Percentiles rank a stretch among this genome's conserved stretches.
Evolutionary conservation across 2,113 vertebrate species (phyloP).

Genomic region (Gobio gobio): DNA sequence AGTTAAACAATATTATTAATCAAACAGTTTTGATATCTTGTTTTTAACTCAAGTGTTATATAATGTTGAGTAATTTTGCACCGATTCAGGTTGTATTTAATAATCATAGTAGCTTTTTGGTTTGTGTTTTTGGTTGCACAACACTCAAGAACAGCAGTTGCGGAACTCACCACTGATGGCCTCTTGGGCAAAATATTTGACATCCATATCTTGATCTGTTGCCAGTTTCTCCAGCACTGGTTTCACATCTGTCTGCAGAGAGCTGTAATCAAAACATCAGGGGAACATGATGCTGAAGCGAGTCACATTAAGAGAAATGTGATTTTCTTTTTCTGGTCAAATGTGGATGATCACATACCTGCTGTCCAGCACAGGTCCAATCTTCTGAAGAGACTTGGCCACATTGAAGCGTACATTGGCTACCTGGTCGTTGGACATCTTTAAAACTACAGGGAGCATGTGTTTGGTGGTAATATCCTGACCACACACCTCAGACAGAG

Average conservation of each 20-base stretch:
- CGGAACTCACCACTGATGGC: conserved; percentile 84
- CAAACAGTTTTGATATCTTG: background rate
- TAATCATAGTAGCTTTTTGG: background rate
- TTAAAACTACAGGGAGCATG: conserved; percentile 89
- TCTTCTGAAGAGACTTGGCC: conserved; percentile 90
- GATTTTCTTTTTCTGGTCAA: background rate
- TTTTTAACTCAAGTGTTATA: background rate
- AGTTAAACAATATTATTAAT: background rate
- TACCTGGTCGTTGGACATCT: conserved; percentile 92
- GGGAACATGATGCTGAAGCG: background rate
- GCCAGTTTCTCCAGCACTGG: conserved; percentile 86
- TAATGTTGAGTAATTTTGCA: background rate
- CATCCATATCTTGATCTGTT: conserved; percentile 88
- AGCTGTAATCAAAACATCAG: conserved; percentile 66
- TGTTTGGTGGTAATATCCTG: conserved; percentile 91
- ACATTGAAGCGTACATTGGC: conserved; percentile 94
- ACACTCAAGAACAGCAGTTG: background rate
- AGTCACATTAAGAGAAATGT: background rate
- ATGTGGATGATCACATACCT: conserved; percentile 68
- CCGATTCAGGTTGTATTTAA: background rate
- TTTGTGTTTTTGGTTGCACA: background rate
- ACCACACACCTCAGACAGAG: conserved; percentile 85
- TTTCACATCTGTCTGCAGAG: conserved; percentile 86
- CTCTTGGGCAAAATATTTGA: conserved; percentile 93
- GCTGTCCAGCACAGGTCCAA: conserved; percentile 86